Percentiles rank a stretch among this genome's conserved stretches.
Conservation (phyloP, 2,113 vertebrate genomes). For the Hippocampus zosterae region DNA sequence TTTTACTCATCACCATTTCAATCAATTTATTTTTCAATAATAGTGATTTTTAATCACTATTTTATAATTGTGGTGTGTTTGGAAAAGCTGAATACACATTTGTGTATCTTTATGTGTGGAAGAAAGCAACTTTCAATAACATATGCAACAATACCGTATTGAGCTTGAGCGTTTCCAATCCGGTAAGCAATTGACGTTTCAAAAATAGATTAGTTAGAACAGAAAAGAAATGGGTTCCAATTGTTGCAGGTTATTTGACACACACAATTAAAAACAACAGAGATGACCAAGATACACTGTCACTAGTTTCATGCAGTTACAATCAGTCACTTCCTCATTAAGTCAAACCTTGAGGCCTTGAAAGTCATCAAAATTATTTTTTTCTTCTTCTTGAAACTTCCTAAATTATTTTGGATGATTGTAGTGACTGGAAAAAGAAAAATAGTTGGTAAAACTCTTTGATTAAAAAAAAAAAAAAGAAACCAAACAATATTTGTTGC, state of each 20-base stretch:
- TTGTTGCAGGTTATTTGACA: no score
- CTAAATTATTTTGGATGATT: neutral
- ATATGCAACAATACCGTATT: no score
- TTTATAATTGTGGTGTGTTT: neutral
- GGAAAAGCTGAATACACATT: no score
- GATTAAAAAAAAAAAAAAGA: no score
- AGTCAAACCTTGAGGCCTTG: neutral
- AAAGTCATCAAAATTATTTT: neutral
- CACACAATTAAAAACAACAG: no score
- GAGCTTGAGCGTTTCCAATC: neutral
- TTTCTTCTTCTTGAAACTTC: neutral
- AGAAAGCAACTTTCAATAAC: no score
- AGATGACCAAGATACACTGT: neutral
- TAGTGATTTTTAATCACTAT: neutral
- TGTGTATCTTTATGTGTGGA: no score
- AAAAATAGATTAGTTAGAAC: no score
- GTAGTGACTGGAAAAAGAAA: neutral
- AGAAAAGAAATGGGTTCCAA: no score
- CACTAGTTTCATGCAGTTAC: no score
- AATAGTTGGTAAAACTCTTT: no score
- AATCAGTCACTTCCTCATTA: neutral
- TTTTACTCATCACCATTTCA: neutral
- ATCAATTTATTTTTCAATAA: neutral
- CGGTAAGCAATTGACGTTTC: neutral
- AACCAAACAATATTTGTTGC: no score